Evolutionary conservation across 2,888 invertebrate species (phyloP).

Genomic region (Horisme vitalbata): DNA sequence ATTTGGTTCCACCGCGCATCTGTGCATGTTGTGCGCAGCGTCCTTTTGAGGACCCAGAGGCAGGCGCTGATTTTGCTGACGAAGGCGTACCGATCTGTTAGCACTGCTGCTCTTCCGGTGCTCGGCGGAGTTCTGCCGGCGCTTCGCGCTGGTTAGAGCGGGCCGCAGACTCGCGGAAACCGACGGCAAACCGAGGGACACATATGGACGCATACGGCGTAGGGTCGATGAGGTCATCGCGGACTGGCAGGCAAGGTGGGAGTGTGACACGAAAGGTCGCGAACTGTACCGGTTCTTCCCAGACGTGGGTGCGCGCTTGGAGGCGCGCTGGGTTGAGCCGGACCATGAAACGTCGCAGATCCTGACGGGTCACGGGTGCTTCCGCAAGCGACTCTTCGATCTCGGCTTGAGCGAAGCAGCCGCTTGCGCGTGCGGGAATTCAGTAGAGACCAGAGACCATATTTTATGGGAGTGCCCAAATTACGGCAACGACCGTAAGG

Average conservation of each 20-base stretch:
- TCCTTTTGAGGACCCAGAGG: too few relatives aligned
- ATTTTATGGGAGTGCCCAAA: background rate
- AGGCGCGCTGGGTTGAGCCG: conserved; percentile 11
- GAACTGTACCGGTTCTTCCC: conserved; percentile 4
- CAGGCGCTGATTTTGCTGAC: too few relatives aligned
- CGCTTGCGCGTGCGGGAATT: background rate
- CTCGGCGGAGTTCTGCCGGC: too few relatives aligned
- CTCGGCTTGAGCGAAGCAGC: background rate
- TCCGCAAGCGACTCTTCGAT: background rate
- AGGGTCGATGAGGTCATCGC: too few relatives aligned
- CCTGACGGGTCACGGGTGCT: conserved; percentile 1
- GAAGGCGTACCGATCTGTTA: too few relatives aligned
- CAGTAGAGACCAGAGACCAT: conserved; percentile 1
- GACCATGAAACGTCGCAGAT: conserved; percentile 1
- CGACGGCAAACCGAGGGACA: too few relatives aligned
- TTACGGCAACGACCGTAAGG: background rate
- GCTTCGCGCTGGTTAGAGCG: too few relatives aligned
- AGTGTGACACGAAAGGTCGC: background rate
- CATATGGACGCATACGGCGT: too few relatives aligned
- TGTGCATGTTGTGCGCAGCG: too few relatives aligned
- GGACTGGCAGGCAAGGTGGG: conserved; percentile 4
- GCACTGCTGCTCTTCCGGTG: too few relatives aligned
- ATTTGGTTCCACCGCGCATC: too few relatives aligned
- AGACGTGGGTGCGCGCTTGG: conserved; percentile 3
- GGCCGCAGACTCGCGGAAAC: too few relatives aligned